Evolutionary conservation across 2,888 invertebrate genomes (phyloP).

Genomic region (Agriotes lineatus): DNA sequence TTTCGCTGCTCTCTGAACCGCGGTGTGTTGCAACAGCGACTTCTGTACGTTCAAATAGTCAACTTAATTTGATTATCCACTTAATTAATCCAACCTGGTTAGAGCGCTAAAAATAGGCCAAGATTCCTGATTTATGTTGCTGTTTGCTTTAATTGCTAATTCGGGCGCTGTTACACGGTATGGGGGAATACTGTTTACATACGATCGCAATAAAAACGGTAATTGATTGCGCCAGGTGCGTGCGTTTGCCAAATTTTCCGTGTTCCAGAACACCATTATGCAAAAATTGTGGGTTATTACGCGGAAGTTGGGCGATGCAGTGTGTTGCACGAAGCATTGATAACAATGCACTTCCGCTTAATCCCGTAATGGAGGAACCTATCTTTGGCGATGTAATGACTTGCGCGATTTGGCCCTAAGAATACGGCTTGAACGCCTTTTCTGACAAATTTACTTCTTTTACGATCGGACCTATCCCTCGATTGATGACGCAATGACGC

Average conservation of each 20-base stretch:
- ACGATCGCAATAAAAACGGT: conserved; percentile 24
- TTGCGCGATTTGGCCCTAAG: background rate
- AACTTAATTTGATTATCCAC: conserved; percentile 34
- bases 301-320: background rate
- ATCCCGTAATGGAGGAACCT: conserved; percentile 14
- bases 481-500: conserved; percentile 25
- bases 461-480: conserved; percentile 23
- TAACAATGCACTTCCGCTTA: conserved; percentile 13
- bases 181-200: conserved; percentile 28
- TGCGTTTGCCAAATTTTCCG: conserved; percentile 6
- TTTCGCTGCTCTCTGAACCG: background rate
- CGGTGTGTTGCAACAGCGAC: background rate
- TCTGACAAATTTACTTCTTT: conserved; percentile 36
- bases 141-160: conserved; percentile 35
- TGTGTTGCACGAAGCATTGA: background rate
- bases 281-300: conserved; percentile 1
- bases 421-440: conserved; percentile 13
- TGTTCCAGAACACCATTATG: background rate
- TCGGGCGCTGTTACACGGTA: conserved; percentile 16
- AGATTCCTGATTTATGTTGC: conserved; percentile 29
- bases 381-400: conserved; percentile 11
- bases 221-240: conserved; percentile 29
- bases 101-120: conserved; percentile 32
- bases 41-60: background rate
- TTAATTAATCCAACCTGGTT: conserved; percentile 39